These are phyloP conservation scores for Channa striata DNA, from an alignment of 2,797 vertebrate genomes.

Conservation along the genomic window DNA sequence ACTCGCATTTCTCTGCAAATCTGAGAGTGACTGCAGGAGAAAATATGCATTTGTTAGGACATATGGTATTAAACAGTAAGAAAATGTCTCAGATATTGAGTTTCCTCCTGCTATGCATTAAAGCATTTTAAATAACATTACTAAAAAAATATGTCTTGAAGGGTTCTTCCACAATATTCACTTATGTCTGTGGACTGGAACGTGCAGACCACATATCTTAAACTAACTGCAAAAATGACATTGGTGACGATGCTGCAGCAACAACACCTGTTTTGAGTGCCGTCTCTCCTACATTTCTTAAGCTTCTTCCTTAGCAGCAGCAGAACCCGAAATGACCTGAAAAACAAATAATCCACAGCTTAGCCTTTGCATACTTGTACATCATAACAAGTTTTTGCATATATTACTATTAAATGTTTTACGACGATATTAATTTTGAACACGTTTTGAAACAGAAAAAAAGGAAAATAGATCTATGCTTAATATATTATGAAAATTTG, in stretches of 20 bases:
- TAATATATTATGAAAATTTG: too few species aligned
- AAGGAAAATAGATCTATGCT: too few species aligned
- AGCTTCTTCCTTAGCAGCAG: constrained; percentile 82
- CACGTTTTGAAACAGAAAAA: not conserved
- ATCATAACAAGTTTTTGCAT: not conserved
- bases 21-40: constrained; percentile 51
- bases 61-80: not conserved
- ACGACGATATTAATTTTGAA: not conserved
- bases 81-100: not conserved
- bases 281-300: constrained; percentile 46
- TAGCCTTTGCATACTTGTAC: not conserved
- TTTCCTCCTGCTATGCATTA: too few species aligned
- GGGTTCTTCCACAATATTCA: too few species aligned
- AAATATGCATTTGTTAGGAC: not conserved
- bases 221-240: not conserved
- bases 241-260: not conserved
- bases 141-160: too few species aligned
- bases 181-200: not conserved
- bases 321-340: constrained; percentile 89
- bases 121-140: too few species aligned
- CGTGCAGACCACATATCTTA: not conserved
- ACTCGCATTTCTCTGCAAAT: constrained; percentile 72
- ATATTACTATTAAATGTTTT: not conserved
- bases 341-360: constrained; percentile 13
- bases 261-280: constrained; percentile 61